Conservation (phyloP, 2,797 vertebrate genomes). For the Eurystomus glaucurus region DNA sequence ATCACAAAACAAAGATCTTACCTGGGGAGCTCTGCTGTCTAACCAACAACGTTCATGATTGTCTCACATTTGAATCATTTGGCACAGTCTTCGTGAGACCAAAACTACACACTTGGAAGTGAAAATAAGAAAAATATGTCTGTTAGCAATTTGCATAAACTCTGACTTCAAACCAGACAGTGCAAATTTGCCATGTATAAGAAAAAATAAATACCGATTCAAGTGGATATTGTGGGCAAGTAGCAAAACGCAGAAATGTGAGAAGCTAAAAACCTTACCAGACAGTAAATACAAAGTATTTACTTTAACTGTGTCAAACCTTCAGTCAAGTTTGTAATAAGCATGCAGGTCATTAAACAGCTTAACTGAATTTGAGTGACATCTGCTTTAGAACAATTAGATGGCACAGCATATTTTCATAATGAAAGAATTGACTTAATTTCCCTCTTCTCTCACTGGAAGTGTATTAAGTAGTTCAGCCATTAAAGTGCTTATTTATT, state of each 20-base stretch:
- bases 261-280: not conserved
- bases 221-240: not conserved
- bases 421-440: slow-evolving; percentile 60
- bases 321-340: slow-evolving; percentile 50
- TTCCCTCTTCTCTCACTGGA: slow-evolving; percentile 37
- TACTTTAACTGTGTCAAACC: slow-evolving; percentile 11
- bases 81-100: not conserved
- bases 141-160: not conserved
- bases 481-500: slow-evolving; percentile 51
- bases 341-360: slow-evolving; percentile 32
- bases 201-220: not conserved
- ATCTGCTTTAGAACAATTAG: slow-evolving; percentile 67
- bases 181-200: not conserved
- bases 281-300: not conserved
- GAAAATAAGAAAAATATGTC: slow-evolving; percentile 27
- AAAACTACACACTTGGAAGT: not conserved
- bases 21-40: not conserved
- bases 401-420: slow-evolving; percentile 44
- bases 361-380: slow-evolving; percentile 67
- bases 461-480: slow-evolving; percentile 59
- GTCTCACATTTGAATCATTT: not conserved
- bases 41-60: not conserved
- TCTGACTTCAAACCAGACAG: not conserved
- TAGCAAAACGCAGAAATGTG: not conserved
- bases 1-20: not conserved